Evolutionary conservation across 2,113 vertebrate species (phyloP).

Genomic region (Psephotus haematonotus): DNA sequence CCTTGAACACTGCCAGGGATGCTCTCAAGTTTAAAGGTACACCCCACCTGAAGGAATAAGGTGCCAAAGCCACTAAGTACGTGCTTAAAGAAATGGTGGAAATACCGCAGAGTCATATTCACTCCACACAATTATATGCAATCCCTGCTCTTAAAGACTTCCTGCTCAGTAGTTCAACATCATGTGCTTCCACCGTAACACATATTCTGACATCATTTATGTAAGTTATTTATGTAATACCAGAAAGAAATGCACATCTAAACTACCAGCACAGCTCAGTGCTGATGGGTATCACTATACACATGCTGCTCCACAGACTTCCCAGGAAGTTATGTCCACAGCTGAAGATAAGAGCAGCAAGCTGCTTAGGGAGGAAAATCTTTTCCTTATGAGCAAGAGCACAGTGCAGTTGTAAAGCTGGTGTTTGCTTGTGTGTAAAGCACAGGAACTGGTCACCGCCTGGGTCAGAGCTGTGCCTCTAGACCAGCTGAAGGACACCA

Average conservation of each 20-base stretch:
- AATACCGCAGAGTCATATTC: background rate
- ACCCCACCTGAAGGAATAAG: background rate
- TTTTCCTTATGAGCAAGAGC: background rate
- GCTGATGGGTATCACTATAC: background rate
- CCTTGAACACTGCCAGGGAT: background rate
- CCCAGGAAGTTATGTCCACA: background rate
- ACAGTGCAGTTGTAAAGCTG: rapidly evolving
- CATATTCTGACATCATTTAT: background rate
- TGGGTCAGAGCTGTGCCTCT: background rate
- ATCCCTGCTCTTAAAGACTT: rapidly evolving
- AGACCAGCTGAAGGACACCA: background rate
- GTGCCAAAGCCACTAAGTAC: background rate
- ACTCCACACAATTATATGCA: background rate
- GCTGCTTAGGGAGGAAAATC: background rate
- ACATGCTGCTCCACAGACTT: background rate
- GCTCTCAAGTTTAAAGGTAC: no score
- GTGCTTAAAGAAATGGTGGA: background rate
- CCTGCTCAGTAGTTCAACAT: background rate
- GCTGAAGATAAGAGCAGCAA: background rate
- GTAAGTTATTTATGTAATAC: background rate
- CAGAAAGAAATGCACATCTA: background rate
- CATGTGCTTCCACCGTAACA: background rate
- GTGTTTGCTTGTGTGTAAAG: background rate
- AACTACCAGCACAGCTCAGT: background rate
- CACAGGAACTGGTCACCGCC: background rate